Evolutionary conservation across 1,140 invertebrate genomes (phyloP), one percentile per base, ranked within the genome.

Genomic region (Drosophila rufa): DNA sequence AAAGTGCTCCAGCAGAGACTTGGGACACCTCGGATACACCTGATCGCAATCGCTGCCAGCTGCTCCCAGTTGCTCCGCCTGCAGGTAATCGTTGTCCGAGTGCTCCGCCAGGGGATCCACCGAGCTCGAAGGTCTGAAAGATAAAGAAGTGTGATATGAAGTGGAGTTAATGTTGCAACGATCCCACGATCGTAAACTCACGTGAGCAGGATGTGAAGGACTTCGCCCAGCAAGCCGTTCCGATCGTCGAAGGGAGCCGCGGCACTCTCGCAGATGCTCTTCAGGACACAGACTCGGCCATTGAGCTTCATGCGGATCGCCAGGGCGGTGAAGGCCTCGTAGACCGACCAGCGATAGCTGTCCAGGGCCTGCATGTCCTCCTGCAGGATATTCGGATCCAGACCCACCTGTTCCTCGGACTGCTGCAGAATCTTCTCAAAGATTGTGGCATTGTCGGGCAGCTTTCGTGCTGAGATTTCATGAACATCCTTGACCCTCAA

Each of bases 231-330:
- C 75, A 96, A 93, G 38, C 96, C 95, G 79, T 94, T 94, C 78
- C 94, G 94, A 80, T 94, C 93, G 69, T 94, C 94, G 68, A 96
- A 95, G 65, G 96, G 95, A 25, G 94, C 93, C 61, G 95, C 94
- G 0, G 96, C 94, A n/a, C 94, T 94, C 92, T 97, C 96, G 82
- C 96, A 97, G 91, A 97, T 95, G 69, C 95, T 95, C 85, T 95
- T 94, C 57, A 96, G 94, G 61, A 97, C 93, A 92, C 96, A 97
- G 62, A 94, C 93, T 73, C 95, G 94, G 17, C 96, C 96, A 75
- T 94, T 93, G 66, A 94, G 94, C 12, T 95, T 95, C 92, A 95
- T 95, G 67, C 94, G 94, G n/a, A 57, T 47, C 2, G 80, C 86
- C 50, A 92, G 14, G 1, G 45, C 64, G 12, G 85, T 75, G 4